Evolutionary conservation across 2,888 invertebrate genomes (phyloP).

Genomic region (Chironomus tentans): DNA sequence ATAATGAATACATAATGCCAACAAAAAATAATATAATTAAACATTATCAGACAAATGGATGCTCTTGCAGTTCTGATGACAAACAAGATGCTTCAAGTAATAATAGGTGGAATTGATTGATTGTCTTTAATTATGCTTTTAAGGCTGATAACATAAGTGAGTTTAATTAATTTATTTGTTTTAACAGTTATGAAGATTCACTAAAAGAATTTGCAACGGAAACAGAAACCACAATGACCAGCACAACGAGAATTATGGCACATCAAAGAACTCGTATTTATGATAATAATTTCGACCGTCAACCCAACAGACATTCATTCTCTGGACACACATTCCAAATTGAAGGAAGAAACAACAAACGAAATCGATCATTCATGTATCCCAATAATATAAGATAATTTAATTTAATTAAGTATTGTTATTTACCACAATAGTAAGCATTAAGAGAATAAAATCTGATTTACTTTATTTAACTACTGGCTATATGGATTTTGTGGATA

Average conservation of each 20-base stretch:
- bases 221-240: not conserved
- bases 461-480: not conserved
- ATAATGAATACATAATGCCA: conserved; percentile 44
- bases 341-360: not conserved
- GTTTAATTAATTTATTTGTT: not conserved
- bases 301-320: conserved; percentile 17
- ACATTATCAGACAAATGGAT: conserved; percentile 6
- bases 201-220: conserved; percentile 15
- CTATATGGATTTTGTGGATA: not conserved
- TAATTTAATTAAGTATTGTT: not conserved
- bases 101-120: not conserved
- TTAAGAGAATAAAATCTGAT: not conserved
- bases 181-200: conserved; percentile 19
- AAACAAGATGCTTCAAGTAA: conserved; percentile 23
- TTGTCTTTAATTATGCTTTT: not conserved
- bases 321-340: not conserved
- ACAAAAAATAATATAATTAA: conserved; percentile 37
- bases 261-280: not conserved
- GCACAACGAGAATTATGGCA: not conserved
- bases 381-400: not conserved
- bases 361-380: not conserved
- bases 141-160: too few species aligned
- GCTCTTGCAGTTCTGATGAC: conserved; percentile 8
- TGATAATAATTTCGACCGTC: conserved; percentile 6
- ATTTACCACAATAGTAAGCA: too few species aligned